Base-by-base conservation (phyloP, 1,140 invertebrate genomes). In the Anoplolepis gracilipes region DNA sequence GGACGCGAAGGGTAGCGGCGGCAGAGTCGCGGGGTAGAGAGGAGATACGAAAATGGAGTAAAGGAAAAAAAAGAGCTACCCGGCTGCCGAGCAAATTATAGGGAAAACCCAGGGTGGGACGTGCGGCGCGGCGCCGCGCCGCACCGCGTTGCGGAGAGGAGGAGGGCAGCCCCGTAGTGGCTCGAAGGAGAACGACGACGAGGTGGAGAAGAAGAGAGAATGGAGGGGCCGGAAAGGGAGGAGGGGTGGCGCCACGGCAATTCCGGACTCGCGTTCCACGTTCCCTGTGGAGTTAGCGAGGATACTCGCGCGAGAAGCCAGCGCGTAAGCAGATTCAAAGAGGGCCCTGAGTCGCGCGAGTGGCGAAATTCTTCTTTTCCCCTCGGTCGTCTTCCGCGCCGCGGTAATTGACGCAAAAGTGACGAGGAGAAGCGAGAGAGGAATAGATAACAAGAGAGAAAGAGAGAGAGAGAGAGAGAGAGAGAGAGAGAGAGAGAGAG, bases 231-330 rank as follows among this genome's bases (percentile, higher is more conserved):
- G 84, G 90, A 85, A 91, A 85, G 88, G 87, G 85, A 88, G 90
- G 91, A 91, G 93, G 93, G 94, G 93, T 94, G 94, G 94, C 94
- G 94, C 94, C 93, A 94, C 93, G 85, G 92, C 92, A 92, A 94
- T 94, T 94, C 92, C 93, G 93, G 92, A 93, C 91, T 93, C 93
- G 93, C 93, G 94, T 93, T 93, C 90, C 92, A 93, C 93, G 88
- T 87, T 90, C 77, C 76, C 78, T 64, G 59, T 87, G 91, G 92
- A 93, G 94, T 94, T 93, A 92, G 92, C 86, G 92, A 92, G 92
- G 92, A 92, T 91, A 92, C 86, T 91, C 91, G 92, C 91, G 92
- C 91, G 87, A 75, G 85, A 91, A 92, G 92, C 92, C 92, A 92
- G 92, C 92, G 92, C 89, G 92, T 90, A 88, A 70, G 33, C 90